phyloP scores from a whole-genome alignment of 2,113 vertebrate genomes.

The Ardeotis arabs region DNA sequence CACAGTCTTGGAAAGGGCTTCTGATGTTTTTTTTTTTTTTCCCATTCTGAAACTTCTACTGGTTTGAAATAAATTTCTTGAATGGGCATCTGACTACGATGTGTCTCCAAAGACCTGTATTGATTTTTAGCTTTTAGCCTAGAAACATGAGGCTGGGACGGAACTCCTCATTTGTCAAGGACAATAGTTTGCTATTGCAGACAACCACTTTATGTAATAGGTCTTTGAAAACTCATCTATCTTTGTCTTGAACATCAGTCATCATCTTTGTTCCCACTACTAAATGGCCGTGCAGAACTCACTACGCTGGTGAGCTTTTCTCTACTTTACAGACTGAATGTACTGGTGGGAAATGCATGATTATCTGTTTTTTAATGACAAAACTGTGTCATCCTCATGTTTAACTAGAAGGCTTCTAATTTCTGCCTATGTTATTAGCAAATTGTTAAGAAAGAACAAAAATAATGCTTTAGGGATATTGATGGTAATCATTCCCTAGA shows the following conservation, averaged over 20 bases:
- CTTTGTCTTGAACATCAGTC: background rate
- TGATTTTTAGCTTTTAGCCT: background rate
- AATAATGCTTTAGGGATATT: background rate
- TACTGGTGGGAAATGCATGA: background rate
- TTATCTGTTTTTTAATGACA: background rate
- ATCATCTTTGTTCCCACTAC: background rate
- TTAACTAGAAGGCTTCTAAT: background rate
- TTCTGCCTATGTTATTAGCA: background rate
- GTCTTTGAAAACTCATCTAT: background rate
- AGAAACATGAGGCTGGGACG: background rate
- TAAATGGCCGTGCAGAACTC: background rate
- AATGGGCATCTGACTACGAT: background rate
- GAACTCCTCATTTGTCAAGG: background rate
- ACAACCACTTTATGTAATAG: background rate
- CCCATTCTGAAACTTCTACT: background rate
- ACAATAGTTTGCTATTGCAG: background rate
- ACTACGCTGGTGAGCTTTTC: background rate
- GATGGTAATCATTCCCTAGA: background rate
- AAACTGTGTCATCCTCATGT: background rate
- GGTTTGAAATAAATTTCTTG: background rate
- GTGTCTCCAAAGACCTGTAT: background rate
- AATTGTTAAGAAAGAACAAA: background rate
- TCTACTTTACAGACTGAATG: background rate
- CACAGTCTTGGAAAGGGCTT: background rate
- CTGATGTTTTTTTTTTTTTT: background rate